Conservation (phyloP, 2,113 vertebrate species). For the Grammomys dolichurus region DNA sequence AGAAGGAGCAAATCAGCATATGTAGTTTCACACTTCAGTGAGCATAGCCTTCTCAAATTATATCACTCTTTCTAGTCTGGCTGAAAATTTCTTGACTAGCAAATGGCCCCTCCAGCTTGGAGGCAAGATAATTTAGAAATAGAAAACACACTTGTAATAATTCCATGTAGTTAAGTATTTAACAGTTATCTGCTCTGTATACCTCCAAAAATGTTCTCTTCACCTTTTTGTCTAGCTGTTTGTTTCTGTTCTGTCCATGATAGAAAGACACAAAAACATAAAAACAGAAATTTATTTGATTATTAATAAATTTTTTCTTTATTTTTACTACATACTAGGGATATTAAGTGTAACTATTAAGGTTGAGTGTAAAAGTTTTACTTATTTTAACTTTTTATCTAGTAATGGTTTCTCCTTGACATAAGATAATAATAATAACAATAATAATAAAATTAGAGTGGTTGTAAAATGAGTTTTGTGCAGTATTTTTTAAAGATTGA, state of each 20-base stretch:
- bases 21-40: background rate
- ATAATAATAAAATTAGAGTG: background rate
- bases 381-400: background rate
- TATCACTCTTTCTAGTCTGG: background rate
- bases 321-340: background rate
- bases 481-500: background rate
- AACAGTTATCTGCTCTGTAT: background rate
- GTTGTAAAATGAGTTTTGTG: background rate
- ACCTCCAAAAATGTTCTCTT: background rate
- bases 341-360: background rate
- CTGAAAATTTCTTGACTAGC: background rate
- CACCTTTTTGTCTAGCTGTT: background rate
- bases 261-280: background rate
- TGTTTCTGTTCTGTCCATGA: background rate
- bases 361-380: background rate
- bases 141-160: background rate
- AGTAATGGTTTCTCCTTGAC: background rate
- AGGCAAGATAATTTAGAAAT: background rate
- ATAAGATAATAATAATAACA: background rate
- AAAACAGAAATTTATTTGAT: background rate
- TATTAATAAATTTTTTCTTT: background rate
- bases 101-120: background rate
- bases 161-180: background rate
- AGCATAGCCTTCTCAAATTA: background rate
- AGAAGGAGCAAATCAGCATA: background rate